Base-by-base conservation (phyloP, 1,140 invertebrate species). In the Halyomorpha halys region DNA sequence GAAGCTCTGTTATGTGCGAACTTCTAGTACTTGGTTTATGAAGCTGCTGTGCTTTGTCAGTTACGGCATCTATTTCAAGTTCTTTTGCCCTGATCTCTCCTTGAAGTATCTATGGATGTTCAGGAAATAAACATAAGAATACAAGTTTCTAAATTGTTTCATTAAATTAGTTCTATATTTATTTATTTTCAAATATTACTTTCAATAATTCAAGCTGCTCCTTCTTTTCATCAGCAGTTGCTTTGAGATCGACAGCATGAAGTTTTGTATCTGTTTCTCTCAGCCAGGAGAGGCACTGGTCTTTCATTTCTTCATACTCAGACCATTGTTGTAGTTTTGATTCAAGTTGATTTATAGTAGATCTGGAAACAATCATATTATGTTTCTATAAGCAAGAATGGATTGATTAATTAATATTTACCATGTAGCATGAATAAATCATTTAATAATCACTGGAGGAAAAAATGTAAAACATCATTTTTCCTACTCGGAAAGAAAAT, bases 61-160 rank as follows among this genome's bases (percentile, higher is more conserved):
- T 94, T 0, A 96, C 85, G 59, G 87, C 84, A 71, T 97, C 94
- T 65, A 97, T 91, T 77, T 97, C 93, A 30, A 94, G 74, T 77
- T 96, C 92, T 72, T 94, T 93, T 1, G 90, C 89, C 44, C 87
- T 78, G 8, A 96, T 85, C 77, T 95, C 90, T 54, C 91, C 91
- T 77, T 94, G 91, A 16, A 94, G 75, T 23, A 25, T 23, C 51
- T 54, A 54, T 16, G 11, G 34, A 13, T 39, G 34, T 11, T 13
- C 4, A 39, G 34, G 13, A 39, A 11, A 39, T 39, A 11, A 1
- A 39, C 4, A 39, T 11, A 39, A n/a, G n/a, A n/a, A 39, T 11
- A 39, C 4, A 39, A 11, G 34, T 39, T 39, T 39, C 11, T 9
- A 39, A 9, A 3, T 39, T 39, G n/a, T 49, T 49, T 49, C n/a